A percentile compares a stretch with the other conserved stretches of the same genome.
Evolutionary conservation across 1,140 invertebrate genomes (phyloP).

Genomic region (Drosophila sp.): DNA sequence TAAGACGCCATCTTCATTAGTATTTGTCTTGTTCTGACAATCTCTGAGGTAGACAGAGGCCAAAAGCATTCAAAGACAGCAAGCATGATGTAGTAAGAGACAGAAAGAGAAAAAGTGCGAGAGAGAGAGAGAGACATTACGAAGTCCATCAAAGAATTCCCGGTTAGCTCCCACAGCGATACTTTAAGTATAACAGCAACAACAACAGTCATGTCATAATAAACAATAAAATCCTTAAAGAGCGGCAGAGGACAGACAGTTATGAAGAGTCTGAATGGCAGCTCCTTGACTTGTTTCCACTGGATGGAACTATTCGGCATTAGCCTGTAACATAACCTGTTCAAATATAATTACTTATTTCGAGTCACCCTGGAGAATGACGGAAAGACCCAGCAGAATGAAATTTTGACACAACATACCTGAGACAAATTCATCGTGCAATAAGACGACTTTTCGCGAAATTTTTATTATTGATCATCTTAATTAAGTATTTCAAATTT

Average conservation of each 20-base stretch:
- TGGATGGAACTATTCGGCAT: constrained; percentile 10
- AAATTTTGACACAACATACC: too few relatives aligned
- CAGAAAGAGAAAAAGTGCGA: background rate
- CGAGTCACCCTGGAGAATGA: too few relatives aligned
- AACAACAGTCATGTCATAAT: constrained; percentile 13
- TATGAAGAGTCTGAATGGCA: constrained; percentile 5
- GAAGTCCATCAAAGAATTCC: constrained; percentile 55
- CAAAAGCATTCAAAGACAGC: background rate
- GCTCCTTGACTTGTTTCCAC: constrained; percentile 12
- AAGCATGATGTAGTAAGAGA: constrained; percentile 3
- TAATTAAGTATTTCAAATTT: too few relatives aligned
- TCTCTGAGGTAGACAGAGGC: constrained; percentile 16
- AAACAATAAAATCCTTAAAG: constrained; percentile 19
- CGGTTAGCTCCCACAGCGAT: constrained; percentile 48
- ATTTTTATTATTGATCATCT: too few relatives aligned
- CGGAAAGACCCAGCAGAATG: too few relatives aligned
- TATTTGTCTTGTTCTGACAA: constrained; percentile 60
- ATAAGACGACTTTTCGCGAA: too few relatives aligned
- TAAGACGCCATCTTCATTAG: constrained; percentile 72
- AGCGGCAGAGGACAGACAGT: constrained; percentile 17
- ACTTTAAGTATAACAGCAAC: constrained; percentile 51
- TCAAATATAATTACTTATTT: background rate
- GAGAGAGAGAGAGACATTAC: constrained; percentile 1
- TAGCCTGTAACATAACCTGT: background rate
- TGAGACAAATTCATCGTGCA: too few relatives aligned